These are phyloP conservation scores for Apis florea DNA, from an alignment of 1,140 invertebrate genomes.

Conservation along the genomic window DNA sequence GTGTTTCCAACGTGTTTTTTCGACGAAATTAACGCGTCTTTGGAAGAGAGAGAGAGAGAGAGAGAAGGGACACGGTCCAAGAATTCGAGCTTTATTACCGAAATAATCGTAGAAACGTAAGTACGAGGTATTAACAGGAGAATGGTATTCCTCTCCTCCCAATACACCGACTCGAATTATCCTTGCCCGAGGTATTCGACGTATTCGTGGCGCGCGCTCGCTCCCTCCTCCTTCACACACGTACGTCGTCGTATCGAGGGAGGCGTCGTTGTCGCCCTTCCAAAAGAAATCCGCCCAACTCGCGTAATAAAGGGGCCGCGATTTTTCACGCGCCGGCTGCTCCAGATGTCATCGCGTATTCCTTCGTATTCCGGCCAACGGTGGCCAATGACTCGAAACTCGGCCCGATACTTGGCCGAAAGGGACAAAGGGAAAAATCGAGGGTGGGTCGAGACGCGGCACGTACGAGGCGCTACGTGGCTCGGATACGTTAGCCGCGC, in stretches of 20 bases:
- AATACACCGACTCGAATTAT: not conserved
- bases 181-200: not conserved
- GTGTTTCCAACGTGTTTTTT: too few species aligned
- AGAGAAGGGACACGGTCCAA: too few species aligned
- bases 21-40: too few species aligned
- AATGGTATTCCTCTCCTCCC: not conserved
- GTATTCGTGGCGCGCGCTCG: not conserved
- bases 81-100: too few species aligned
- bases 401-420: not conserved
- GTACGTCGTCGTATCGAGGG: constrained; percentile 15
- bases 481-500: constrained; percentile 68
- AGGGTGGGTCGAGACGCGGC: constrained; percentile 43
- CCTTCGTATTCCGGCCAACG: constrained; percentile 53
- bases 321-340: constrained; percentile 72
- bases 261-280: too few species aligned
- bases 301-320: constrained; percentile 42
- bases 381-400: constrained; percentile 63
- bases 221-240: not conserved
- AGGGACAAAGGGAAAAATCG: constrained; percentile 42
- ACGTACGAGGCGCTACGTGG: constrained; percentile 65
- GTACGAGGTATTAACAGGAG: not conserved
- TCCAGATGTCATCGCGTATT: constrained; percentile 51
- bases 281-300: constrained; percentile 56
- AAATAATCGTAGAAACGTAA: constrained; percentile 7
- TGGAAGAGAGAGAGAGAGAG: rapidly evolving